Percentiles rank a stretch among this genome's conserved stretches.
phyloP scores from a whole-genome alignment of 2,113 vertebrate species.

The Acinonyx jubatus region DNA sequence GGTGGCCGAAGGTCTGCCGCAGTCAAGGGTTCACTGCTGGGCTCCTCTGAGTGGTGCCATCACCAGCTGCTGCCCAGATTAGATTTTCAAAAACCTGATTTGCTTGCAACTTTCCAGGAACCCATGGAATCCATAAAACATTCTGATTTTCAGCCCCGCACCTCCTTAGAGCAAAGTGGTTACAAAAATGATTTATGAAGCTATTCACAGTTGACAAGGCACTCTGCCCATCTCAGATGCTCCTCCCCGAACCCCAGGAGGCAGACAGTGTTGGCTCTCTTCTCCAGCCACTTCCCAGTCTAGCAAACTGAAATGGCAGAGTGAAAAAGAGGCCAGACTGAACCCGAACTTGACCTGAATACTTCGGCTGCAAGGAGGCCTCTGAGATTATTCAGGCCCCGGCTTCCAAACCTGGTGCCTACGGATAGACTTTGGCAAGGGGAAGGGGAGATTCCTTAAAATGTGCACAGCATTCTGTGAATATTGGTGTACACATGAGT shows the following conservation, averaged over 20 bases:
- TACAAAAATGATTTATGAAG: neutral
- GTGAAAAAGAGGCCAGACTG: neutral
- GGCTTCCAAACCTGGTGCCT: neutral
- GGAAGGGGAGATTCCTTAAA: neutral
- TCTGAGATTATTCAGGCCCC: neutral
- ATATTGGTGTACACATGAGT: too few relatives aligned
- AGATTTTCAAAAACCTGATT: conserved; percentile 33
- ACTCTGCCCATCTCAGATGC: neutral
- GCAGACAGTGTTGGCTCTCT: neutral
- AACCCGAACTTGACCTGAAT: neutral
- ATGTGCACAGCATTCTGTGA: neutral
- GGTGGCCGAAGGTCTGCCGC: neutral
- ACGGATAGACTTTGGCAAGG: neutral
- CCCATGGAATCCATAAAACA: neutral
- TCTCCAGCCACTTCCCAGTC: neutral
- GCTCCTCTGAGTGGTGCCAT: neutral
- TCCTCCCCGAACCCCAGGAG: neutral
- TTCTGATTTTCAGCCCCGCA: neutral
- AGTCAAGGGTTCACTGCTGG: fast-evolving
- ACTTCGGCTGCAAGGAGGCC: too few relatives aligned
- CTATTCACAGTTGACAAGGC: neutral
- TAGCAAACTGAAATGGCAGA: neutral
- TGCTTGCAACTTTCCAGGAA: conserved; percentile 2
- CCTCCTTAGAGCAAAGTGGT: neutral
- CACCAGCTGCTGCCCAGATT: neutral